Conservation (phyloP, 2,888 invertebrate genomes). For the Podabrus alpinus region DNA sequence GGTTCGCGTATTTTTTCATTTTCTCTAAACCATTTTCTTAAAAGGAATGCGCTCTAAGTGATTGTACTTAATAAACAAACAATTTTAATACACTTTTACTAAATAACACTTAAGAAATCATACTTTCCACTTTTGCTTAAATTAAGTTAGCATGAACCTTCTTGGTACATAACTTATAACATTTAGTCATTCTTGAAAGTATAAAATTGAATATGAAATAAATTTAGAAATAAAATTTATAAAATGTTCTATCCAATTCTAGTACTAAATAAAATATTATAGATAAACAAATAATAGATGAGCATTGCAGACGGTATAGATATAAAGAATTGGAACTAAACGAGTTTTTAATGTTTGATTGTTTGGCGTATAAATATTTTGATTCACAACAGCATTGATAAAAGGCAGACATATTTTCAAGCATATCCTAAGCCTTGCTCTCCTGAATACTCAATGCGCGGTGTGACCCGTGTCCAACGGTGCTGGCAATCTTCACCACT, state of each 20-base stretch:
- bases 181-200: neutral
- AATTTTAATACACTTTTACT: neutral
- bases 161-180: neutral
- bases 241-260: too few species aligned
- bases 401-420: slow-evolving; percentile 30
- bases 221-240: too few species aligned
- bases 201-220: neutral
- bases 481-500: slow-evolving; percentile 49
- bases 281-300: neutral
- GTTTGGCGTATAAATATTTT: slow-evolving; percentile 27
- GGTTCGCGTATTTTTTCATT: slow-evolving; percentile 41
- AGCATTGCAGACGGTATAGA: neutral
- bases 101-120: neutral
- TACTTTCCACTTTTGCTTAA: neutral
- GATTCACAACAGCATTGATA: slow-evolving; percentile 24
- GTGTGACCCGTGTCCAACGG: slow-evolving; percentile 52
- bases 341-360: slow-evolving; percentile 24
- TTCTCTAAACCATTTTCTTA: slow-evolving; percentile 17
- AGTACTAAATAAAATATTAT: neutral
- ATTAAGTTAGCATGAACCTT: neutral
- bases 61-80: slow-evolving; percentile 14
- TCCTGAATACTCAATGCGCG: slow-evolving; percentile 47
- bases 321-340: neutral
- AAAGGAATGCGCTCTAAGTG: slow-evolving; percentile 13
- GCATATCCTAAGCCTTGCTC: slow-evolving; percentile 29